Evolutionary conservation across 2,888 invertebrate genomes (phyloP).

Genomic region (Tetropium fuscum): DNA sequence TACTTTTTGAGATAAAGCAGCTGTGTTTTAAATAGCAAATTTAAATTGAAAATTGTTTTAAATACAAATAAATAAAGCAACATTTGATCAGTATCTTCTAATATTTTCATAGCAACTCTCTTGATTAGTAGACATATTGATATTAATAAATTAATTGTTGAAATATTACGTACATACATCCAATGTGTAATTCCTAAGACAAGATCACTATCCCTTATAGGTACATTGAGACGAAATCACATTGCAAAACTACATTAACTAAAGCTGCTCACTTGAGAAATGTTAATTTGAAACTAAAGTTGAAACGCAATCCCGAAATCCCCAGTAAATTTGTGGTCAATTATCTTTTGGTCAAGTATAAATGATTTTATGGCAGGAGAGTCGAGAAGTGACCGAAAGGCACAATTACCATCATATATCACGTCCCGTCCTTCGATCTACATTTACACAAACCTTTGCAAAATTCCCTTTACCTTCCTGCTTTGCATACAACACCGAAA

Average conservation of each 20-base stretch:
- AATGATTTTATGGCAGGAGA: constrained; percentile 65
- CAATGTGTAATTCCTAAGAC: too few relatives aligned
- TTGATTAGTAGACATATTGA: too few relatives aligned
- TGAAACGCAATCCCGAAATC: constrained; percentile 61
- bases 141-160: too few relatives aligned
- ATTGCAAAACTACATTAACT: constrained; percentile 24
- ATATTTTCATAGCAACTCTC: too few relatives aligned
- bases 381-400: constrained; percentile 62
- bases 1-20: too few relatives aligned
- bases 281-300: constrained; percentile 58
- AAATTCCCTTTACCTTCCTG: constrained; percentile 37
- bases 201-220: too few relatives aligned
- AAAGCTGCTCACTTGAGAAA: constrained; percentile 36
- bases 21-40: too few relatives aligned
- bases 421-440: constrained; percentile 55
- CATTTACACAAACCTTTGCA: constrained; percentile 52
- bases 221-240: constrained; percentile 27
- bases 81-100: too few relatives aligned
- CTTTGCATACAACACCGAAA: constrained; percentile 39
- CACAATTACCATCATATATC: constrained; percentile 63
- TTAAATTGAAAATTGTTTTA: too few relatives aligned
- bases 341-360: constrained; percentile 65
- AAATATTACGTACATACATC: too few relatives aligned
- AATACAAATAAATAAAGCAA: too few relatives aligned
- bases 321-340: constrained; percentile 65